Base-by-base conservation (phyloP, 2,888 invertebrate genomes). In the Chirona hameri region DNA sequence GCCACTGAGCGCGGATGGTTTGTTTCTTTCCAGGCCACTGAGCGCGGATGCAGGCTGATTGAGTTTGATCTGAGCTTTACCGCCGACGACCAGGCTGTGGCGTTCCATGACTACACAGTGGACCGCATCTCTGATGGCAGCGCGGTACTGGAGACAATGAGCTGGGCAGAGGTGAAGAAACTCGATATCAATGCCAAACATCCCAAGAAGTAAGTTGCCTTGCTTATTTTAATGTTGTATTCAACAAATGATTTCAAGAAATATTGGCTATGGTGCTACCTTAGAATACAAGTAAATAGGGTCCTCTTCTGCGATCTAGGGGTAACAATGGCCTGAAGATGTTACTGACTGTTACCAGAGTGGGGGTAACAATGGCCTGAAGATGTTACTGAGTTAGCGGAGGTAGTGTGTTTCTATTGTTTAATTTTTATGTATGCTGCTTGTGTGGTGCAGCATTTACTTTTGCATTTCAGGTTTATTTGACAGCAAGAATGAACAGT, bases 21-120 rank as follows among this genome's bases (percentile, higher is more conserved):
- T 18, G 12, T 12, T 52, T 52, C 15, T 52, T 52, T 52, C 10
- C 88, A 94, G 93, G 93, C 94, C 84, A 91, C 91, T 83, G 90
- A 91, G 82, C 91, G 91, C 85, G 93, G 94, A 0, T 94, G 93
- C 86, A 91, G 90, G 86, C 92, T 92, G 46, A 90, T 96, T 1
- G 95, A 96, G 88, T 90, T 95, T 86, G 95, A 96, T 87, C 90
- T 96, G 14, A 88, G 91, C 27, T 89, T 94, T 52, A 93, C 94
- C 0, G 91, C 90, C 84, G 95, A 96, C 87, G 92, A 92, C 52
- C 90, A 93, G 83, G 91, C 95, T 29, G 90, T 96, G 76, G 87
- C 95, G 27, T 91, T 95, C 83, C 95, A 95, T 86, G 95, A 96
- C 87, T 88, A 90, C 83, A 92, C 91, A 0, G 88, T 94, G 83